Conservation (phyloP, 1,140 invertebrate species). For the Ooceraea biroi region DNA sequence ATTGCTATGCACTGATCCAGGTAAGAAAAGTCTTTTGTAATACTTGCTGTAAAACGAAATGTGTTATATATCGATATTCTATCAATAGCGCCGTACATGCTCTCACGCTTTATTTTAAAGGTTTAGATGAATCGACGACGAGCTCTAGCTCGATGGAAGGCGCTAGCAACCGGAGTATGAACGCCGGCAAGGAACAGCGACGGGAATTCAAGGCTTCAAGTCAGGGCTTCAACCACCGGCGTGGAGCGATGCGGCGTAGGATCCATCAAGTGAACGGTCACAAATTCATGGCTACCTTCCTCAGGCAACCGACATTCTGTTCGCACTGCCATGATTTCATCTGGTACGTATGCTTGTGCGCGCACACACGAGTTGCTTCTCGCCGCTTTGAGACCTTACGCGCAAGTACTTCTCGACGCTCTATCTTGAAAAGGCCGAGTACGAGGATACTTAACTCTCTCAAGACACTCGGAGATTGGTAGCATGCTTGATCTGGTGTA, state of each 20-base stretch:
- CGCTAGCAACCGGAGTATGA: slow-evolving; percentile 3
- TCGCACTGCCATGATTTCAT: slow-evolving; percentile 99
- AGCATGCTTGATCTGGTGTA: slow-evolving; percentile 54
- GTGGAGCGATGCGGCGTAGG: slow-evolving; percentile 97
- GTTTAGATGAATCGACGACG: slow-evolving; percentile 79
- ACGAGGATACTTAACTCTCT: not conserved
- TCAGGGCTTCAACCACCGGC: slow-evolving; percentile 95
- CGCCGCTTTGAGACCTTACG: slow-evolving; percentile 45
- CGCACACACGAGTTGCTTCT: not conserved
- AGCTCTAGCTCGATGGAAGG: too few species aligned
- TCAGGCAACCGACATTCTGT: slow-evolving; percentile 99
- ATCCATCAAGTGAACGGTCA: slow-evolving; percentile 99
- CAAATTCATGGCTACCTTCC: slow-evolving; percentile 99
- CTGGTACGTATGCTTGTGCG: slow-evolving; percentile 90
- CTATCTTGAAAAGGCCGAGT: slow-evolving; percentile 32
- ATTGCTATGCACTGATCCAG: slow-evolving; percentile 91
- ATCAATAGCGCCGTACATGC: not conserved
- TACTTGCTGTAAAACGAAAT: too few species aligned
- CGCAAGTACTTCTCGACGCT: slow-evolving; percentile 60
- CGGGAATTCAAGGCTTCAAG: slow-evolving; percentile 98
- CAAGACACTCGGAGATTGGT: slow-evolving; percentile 5
- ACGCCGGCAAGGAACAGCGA: slow-evolving; percentile 83
- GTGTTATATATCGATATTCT: too few species aligned
- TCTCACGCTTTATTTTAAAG: slow-evolving; percentile 35
- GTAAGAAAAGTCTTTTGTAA: slow-evolving; percentile 78